Conservation (phyloP, 2,797 vertebrate species). For the Rousettus madagascariensis region DNA sequence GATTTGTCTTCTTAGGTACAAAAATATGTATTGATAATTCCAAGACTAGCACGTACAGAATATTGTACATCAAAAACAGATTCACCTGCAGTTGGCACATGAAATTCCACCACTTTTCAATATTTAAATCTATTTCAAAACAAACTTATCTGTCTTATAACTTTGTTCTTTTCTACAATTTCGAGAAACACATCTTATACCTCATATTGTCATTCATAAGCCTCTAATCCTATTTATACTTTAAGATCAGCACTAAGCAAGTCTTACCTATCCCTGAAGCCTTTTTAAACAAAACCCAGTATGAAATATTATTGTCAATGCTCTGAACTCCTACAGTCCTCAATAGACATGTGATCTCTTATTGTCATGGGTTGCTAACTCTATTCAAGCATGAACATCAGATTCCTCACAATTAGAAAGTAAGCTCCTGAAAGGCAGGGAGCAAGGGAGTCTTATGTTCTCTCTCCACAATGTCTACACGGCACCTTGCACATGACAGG, state of each 20-base stretch:
- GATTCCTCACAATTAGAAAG: background rate
- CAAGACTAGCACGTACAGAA: background rate
- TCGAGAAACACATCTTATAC: background rate
- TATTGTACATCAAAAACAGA: background rate
- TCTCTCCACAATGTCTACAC: background rate
- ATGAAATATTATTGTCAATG: background rate
- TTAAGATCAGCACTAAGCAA: slow-evolving; percentile 31
- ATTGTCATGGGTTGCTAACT: background rate
- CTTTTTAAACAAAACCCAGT: slow-evolving; percentile 30
- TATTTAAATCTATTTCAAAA: background rate
- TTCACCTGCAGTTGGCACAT: background rate
- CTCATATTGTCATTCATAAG: background rate
- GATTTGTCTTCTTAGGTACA: background rate
- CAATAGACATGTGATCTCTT: background rate
- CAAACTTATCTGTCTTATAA: background rate
- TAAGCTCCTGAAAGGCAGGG: background rate
- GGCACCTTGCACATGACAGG: background rate
- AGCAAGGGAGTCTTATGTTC: background rate
- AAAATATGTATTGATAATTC: background rate
- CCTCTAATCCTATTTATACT: background rate
- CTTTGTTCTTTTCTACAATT: background rate
- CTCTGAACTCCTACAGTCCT: background rate
- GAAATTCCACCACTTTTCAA: background rate
- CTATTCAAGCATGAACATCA: background rate
- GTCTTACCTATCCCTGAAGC: background rate